Conservation (phyloP, 2,113 vertebrate genomes). For the Climacteris rufus region DNA sequence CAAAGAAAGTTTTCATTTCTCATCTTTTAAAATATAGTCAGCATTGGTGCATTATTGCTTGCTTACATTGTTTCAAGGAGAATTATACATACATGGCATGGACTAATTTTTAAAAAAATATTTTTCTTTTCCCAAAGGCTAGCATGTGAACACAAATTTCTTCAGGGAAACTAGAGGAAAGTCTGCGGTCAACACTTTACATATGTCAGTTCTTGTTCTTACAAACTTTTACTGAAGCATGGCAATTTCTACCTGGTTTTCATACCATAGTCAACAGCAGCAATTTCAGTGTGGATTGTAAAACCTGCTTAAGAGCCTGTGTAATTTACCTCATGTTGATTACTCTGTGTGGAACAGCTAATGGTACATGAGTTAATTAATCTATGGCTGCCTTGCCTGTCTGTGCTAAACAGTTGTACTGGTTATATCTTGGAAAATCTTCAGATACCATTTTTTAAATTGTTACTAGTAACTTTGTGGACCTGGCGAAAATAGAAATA, state of each 20-base stretch:
- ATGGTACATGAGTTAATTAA: slow-evolving; percentile 34
- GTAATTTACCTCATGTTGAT: slow-evolving; percentile 55
- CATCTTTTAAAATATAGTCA: background rate
- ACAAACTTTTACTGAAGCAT: background rate
- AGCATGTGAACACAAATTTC: background rate
- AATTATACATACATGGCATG: background rate
- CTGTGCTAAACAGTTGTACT: background rate
- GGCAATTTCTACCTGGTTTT: background rate
- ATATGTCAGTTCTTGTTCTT: background rate
- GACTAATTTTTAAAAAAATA: background rate
- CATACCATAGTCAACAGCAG: background rate
- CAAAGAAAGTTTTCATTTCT: background rate
- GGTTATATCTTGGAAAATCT: background rate
- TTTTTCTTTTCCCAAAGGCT: background rate
- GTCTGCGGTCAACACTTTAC: background rate
- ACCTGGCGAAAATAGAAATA: background rate
- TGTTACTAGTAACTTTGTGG: background rate
- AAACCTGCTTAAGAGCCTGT: slow-evolving; percentile 42
- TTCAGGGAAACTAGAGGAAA: background rate
- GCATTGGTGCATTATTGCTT: background rate
- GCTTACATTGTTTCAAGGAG: background rate
- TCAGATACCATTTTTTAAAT: background rate
- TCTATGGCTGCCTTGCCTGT: background rate
- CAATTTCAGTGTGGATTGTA: slow-evolving; percentile 21
- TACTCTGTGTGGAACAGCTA: slow-evolving; percentile 21